Evolutionary conservation across 2,797 vertebrate genomes (phyloP).

Genomic region (Peromyscus aztecus): DNA sequence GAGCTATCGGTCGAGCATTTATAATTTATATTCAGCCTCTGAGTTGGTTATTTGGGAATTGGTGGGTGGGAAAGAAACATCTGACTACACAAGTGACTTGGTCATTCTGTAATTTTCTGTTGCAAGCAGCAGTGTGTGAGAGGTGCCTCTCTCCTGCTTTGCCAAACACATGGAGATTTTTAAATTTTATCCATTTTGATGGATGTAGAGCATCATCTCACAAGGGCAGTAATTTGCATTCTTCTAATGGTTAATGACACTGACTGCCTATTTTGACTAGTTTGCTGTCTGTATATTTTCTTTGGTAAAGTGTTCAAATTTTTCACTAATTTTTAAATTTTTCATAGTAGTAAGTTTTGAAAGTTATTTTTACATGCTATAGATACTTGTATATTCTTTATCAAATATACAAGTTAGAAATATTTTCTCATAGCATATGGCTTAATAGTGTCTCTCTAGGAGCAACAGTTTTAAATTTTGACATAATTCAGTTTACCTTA

Average conservation of each 20-base stretch:
- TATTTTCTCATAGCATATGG: neutral
- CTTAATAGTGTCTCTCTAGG: neutral
- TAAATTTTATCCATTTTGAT: neutral
- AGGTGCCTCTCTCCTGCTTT: neutral
- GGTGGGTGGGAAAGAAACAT: no score
- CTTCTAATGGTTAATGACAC: neutral
- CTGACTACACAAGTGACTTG: neutral
- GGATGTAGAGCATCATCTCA: neutral
- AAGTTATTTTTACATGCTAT: neutral
- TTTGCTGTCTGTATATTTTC: neutral
- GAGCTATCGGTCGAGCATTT: no score
- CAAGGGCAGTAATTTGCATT: neutral
- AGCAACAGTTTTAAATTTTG: neutral
- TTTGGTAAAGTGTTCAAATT: neutral
- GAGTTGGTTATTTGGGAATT: no score
- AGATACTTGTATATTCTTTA: neutral
- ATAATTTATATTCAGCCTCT: no score
- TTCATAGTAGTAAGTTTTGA: neutral
- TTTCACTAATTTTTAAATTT: constrained; percentile 10
- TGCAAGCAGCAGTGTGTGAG: neutral
- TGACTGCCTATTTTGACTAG: neutral
- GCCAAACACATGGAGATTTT: neutral
- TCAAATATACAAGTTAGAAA: neutral
- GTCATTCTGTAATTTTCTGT: neutral
- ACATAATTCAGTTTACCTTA: neutral